Conservation (phyloP, 2,113 vertebrate genomes). For the Myotis davidii region DNA sequence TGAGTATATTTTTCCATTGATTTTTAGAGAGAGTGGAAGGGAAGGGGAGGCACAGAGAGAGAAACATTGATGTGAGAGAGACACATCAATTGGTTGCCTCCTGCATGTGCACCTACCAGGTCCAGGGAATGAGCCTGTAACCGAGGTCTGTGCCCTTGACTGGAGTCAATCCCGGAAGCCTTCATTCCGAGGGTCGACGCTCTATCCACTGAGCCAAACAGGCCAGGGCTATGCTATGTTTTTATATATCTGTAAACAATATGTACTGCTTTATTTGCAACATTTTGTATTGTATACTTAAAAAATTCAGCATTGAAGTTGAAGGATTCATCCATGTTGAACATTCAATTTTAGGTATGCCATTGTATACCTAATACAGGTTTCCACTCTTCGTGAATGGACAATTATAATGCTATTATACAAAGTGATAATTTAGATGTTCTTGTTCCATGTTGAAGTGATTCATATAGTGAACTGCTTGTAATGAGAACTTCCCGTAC, state of each 20-base stretch:
- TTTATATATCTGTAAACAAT: background rate
- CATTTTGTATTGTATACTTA: conserved; percentile 1
- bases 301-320: background rate
- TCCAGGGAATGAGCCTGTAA: too few relatives aligned
- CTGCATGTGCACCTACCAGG: too few relatives aligned
- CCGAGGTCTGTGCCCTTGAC: too few relatives aligned
- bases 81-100: too few relatives aligned
- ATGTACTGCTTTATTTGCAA: background rate
- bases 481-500: background rate
- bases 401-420: background rate
- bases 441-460: background rate
- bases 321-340: conserved; percentile 7
- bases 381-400: conserved; percentile 18
- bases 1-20: too few relatives aligned
- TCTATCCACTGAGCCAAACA: too few relatives aligned
- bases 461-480: conserved; percentile 7
- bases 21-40: too few relatives aligned
- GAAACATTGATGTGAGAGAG: too few relatives aligned
- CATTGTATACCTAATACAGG: background rate
- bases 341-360: conserved; percentile 21
- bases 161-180: too few relatives aligned
- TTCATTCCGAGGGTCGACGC: too few relatives aligned
- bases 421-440: conserved; percentile 34
- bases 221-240: background rate
- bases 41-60: too few relatives aligned